Evolutionary conservation across 2,888 invertebrate species (phyloP), one percentile per base, ranked within the genome.

Genomic region (Aelia acuminata): DNA sequence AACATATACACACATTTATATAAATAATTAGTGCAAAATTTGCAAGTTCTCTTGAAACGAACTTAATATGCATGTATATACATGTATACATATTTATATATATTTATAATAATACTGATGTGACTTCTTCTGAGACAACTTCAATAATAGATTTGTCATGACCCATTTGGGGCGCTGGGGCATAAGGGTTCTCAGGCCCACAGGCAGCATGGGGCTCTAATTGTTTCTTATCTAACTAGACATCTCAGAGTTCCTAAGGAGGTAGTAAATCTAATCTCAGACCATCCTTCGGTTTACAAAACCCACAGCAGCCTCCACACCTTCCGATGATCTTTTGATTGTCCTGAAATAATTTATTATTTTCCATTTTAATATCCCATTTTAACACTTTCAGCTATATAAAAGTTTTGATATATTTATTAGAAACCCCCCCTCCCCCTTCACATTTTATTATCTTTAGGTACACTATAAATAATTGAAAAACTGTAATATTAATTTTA

Each of bases 281-380:
- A 8, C 90, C 90, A 75, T 90, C 88, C 80, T 85, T 87, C 39
- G 91, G 91, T 88, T 90, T 90, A 90, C 96, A 96, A 84, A 94
- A 93, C 11, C 96, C 96, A 91, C 96, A 96, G 91, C 94, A 95
- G 84, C 96, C 96, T 22, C 96, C 96, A 91, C 96, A 96, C 91
- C 93, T 94, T 2, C 96, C 96, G 53, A 93, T 92, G 26, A 95
- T 93, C 84, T 92, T 92, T 91, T 94, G 93, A 89, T 93, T 92
- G 88, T 93, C 94, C 95, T 95, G 91, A 85, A 89, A 88, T 22
- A 2, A 86, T 43, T 5, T 53, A 53, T 53, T 43, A 43, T 43
- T 43, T 43, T 43, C 43, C 10, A 10, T n/a, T n/a, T n/a, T n/a
- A n/a, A n/a, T n/a, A n/a, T n/a, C n/a, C n/a, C n/a, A n/a, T n/a